These are phyloP conservation scores for Morpho deidamia DNA, from an alignment of 2,888 invertebrate species.

Conservation along the genomic window DNA sequence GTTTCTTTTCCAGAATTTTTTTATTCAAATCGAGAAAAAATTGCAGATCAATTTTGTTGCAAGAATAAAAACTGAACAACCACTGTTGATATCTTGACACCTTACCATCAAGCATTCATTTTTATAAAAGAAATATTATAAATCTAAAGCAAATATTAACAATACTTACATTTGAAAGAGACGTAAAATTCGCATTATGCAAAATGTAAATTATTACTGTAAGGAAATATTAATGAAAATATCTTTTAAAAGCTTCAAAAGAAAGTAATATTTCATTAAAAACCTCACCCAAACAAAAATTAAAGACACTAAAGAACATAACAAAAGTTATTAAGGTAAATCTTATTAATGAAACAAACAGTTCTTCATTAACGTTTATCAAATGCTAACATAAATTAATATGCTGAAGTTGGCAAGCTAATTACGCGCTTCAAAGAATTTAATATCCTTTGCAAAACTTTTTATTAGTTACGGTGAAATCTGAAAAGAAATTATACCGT, in stretches of 20 bases:
- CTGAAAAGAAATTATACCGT: constrained; percentile 16
- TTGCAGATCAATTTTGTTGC: too few species aligned
- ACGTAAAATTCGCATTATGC: neutral
- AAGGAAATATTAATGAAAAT: neutral
- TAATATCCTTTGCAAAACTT: constrained; percentile 23
- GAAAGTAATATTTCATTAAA: neutral
- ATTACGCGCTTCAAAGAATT: constrained; percentile 16
- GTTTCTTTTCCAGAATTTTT: too few species aligned
- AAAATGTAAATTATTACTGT: constrained; percentile 4
- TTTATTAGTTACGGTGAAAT: constrained; percentile 26
- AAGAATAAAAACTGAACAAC: too few species aligned
- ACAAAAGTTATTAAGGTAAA: neutral
- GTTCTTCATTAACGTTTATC: neutral
- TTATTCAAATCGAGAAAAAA: too few species aligned
- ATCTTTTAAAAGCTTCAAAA: neutral
- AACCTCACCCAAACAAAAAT: constrained; percentile 3
- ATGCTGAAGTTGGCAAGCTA: constrained; percentile 8
- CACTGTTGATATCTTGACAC: neutral
- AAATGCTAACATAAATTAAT: neutral
- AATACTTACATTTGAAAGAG: constrained; percentile 15
- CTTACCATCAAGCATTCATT: neutral
- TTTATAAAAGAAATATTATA: neutral
- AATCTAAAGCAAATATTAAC: neutral
- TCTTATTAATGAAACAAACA: neutral
- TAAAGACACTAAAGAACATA: neutral